Conservation (phyloP, 2,888 invertebrate species). For the Electrophaes corylata region DNA sequence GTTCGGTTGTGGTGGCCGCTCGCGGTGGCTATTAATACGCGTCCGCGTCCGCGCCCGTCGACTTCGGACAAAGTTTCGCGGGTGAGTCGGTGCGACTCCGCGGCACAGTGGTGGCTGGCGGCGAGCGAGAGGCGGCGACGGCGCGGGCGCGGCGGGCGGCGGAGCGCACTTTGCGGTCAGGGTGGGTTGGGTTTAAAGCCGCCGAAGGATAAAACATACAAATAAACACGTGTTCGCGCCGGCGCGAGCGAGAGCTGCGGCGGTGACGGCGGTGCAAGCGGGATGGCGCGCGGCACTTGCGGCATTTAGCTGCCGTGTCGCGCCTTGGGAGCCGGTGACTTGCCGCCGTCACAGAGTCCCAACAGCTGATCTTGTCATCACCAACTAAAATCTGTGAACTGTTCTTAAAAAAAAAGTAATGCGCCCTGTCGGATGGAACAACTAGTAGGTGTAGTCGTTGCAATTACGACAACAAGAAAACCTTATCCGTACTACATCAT, state of each 20-base stretch:
- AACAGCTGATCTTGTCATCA: slow-evolving; percentile 19
- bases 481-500: not conserved
- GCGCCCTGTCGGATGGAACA: not conserved
- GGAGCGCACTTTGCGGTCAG: slow-evolving; percentile 87
- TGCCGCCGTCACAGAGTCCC: slow-evolving; percentile 34
- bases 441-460: not conserved
- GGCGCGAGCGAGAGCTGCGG: slow-evolving; percentile 84
- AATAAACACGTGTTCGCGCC: slow-evolving; percentile 86
- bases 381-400: slow-evolving; percentile 10
- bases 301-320: slow-evolving; percentile 78
- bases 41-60: slow-evolving; percentile 81
- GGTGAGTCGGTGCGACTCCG: slow-evolving; percentile 73
- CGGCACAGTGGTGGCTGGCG: slow-evolving; percentile 68
- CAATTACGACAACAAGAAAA: not conserved
- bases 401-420: not conserved
- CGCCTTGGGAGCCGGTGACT: slow-evolving; percentile 54
- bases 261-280: slow-evolving; percentile 68
- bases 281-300: slow-evolving; percentile 73
- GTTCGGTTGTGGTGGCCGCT: slow-evolving; percentile 73
- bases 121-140: slow-evolving; percentile 78
- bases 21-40: slow-evolving; percentile 81
- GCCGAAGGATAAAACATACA: slow-evolving; percentile 87
- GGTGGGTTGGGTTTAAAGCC: slow-evolving; percentile 88
- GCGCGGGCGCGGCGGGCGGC: slow-evolving; percentile 84
- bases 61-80: slow-evolving; percentile 83